These are phyloP conservation scores for Chelidonichthys spinosus DNA, from an alignment of 2,797 vertebrate species.

Conservation along the genomic window DNA sequence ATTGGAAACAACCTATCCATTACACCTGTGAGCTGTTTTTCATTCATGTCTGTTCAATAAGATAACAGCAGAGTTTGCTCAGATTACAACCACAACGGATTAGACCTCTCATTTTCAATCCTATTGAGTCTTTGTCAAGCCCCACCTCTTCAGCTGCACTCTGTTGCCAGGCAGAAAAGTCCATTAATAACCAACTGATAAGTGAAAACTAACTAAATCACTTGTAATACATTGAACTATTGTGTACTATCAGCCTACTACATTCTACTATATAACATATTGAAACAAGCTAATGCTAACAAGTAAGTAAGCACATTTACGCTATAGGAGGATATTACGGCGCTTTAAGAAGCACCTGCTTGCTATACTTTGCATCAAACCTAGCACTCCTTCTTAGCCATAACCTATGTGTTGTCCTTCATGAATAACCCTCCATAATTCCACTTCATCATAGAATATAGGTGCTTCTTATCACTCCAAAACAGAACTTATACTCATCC, in stretches of 20 bases:
- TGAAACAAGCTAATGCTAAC: background rate
- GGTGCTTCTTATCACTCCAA: background rate
- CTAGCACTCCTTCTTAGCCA: background rate
- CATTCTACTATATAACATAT: background rate
- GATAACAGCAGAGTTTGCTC: slow-evolving; percentile 13
- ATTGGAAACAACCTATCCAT: background rate
- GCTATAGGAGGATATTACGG: background rate
- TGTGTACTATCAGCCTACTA: background rate
- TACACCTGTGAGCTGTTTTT: slow-evolving; percentile 4
- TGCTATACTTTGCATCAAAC: background rate
- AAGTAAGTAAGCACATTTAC: background rate
- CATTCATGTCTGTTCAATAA: slow-evolving; percentile 25
- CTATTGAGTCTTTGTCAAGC: slow-evolving; percentile 3
- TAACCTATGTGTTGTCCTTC: background rate
- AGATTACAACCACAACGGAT: slow-evolving; percentile 29
- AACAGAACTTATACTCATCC: background rate
- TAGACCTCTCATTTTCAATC: slow-evolving; percentile 28
- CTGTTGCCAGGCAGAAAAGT: slow-evolving; percentile 26
- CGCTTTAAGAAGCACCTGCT: background rate
- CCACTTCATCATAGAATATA: background rate
- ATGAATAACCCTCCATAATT: background rate
- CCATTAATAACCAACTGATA: background rate
- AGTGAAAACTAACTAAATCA: background rate
- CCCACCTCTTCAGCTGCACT: background rate
- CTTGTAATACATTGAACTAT: background rate